Evolutionary conservation across 2,113 vertebrate genomes (phyloP).

Genomic region (Otus sunia): DNA sequence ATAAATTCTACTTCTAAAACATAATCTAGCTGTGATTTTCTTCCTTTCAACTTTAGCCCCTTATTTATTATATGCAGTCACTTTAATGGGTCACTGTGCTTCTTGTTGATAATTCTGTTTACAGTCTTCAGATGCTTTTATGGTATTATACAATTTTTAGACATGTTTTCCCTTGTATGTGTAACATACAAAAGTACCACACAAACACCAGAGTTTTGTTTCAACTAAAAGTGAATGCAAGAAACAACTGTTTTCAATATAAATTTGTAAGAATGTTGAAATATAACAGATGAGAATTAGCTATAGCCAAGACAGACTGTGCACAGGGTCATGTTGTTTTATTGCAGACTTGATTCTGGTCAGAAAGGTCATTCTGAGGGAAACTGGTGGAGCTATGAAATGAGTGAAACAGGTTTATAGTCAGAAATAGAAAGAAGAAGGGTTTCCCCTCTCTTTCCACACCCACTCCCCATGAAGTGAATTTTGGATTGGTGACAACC

Average conservation of each 20-base stretch:
- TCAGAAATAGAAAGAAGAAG: background rate
- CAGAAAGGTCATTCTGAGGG: background rate
- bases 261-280: background rate
- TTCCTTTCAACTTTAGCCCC: background rate
- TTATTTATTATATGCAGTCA: background rate
- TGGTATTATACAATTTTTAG: background rate
- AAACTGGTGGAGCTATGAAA: background rate
- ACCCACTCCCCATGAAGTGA: background rate
- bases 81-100: background rate
- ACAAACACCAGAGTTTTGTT: background rate
- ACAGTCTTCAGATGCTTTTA: background rate
- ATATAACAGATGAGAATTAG: background rate
- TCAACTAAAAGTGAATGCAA: background rate
- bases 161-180: background rate
- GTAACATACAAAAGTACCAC: background rate
- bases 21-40: background rate
- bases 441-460: background rate
- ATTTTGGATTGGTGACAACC: background rate
- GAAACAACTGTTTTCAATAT: background rate
- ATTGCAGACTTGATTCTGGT: background rate
- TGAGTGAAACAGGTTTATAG: background rate
- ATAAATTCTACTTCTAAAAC: background rate
- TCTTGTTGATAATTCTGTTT: background rate
- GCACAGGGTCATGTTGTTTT: background rate
- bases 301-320: background rate